Evolutionary conservation across 30 jellyfish, hydroid and myxozoan species (phyloP), one percentile per base, ranked within the genome.

Genomic region (Hydractinia echinata): DNA sequence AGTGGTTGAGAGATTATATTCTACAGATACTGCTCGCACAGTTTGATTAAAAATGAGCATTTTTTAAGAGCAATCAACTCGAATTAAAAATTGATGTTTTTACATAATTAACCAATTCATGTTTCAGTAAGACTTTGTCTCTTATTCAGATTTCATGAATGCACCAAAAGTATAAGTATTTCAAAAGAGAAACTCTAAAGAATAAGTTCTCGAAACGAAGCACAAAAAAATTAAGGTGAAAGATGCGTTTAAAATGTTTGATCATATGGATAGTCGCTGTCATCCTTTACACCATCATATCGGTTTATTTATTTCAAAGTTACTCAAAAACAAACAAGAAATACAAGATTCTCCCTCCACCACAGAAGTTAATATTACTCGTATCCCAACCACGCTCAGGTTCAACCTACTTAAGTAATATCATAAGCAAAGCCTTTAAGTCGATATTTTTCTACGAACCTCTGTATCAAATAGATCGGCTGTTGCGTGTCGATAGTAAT

Each of bases 321-420:
- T 55, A 77, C 52, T 9, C 60, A 51, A 77, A 77, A 8, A 55
- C 20, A 7, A 11, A 20, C 61, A 71, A 71, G 53, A 48, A 52
- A 3, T 7, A 44, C 51, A 71, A 11, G 51, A 19, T 19, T 52
- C 7, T 20, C 39, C 61, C 71, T 18, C 66, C 88, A 14, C 82
- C 67, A 11, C 55, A 53, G 21, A 86, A 74, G 19, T 62, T 82
- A 21, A 30, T 87, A 20, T 82, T 87, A 13, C 84, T 87, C 13
- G 79, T 87, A 10, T 87, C 96, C 18, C 91, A 81, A 85, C 96
- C 96, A 50, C 91, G 91, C 5, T 80, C 96, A 51, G 96, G 96
- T 7, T 87, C 96, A 4, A 51, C 96, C 15, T 82, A 76, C 61
- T 81, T 87, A n/a, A 85, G 96, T 50, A 77, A 69, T 48, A 54